These are phyloP conservation scores for Berghia stephanieae DNA, from an alignment of 1,140 invertebrate species.

Conservation along the genomic window DNA sequence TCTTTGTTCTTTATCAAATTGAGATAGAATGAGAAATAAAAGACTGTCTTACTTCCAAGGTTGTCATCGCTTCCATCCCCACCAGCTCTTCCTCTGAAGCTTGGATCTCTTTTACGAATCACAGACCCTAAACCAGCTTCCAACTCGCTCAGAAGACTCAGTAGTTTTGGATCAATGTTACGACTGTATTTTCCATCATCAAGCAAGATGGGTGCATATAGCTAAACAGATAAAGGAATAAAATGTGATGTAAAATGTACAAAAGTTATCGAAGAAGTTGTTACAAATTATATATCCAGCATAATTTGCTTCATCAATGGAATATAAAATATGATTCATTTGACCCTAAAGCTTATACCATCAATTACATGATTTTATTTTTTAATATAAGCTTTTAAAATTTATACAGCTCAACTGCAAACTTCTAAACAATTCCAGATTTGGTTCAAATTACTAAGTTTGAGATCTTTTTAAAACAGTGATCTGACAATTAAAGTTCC, in stretches of 20 bases:
- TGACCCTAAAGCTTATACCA: too few relatives aligned
- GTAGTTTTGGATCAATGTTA: slow-evolving; percentile 70
- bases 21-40: not conserved
- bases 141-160: slow-evolving; percentile 69
- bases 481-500: too few relatives aligned
- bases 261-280: too few relatives aligned
- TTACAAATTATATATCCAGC: not conserved
- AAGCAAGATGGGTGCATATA: slow-evolving; percentile 66
- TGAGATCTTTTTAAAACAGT: too few relatives aligned
- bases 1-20: not conserved
- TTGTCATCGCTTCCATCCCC: slow-evolving; percentile 53
- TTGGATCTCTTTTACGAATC: slow-evolving; percentile 62
- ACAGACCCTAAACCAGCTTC: slow-evolving; percentile 68
- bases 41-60: slow-evolving; percentile 53
- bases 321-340: too few relatives aligned
- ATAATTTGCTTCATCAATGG: not conserved
- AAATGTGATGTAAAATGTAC: too few relatives aligned
- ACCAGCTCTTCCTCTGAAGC: slow-evolving; percentile 44
- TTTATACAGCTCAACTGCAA: too few relatives aligned
- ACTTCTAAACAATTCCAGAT: too few relatives aligned
- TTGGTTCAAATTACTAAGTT: too few relatives aligned
- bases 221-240: slow-evolving; percentile 24
- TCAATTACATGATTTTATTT: too few relatives aligned
- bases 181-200: slow-evolving; percentile 69
- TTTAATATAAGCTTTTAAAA: too few relatives aligned